Percentiles rank a stretch among this genome's conserved stretches.
phyloP scores from a whole-genome alignment of 2,888 invertebrate species.

The Acronicta alni region DNA sequence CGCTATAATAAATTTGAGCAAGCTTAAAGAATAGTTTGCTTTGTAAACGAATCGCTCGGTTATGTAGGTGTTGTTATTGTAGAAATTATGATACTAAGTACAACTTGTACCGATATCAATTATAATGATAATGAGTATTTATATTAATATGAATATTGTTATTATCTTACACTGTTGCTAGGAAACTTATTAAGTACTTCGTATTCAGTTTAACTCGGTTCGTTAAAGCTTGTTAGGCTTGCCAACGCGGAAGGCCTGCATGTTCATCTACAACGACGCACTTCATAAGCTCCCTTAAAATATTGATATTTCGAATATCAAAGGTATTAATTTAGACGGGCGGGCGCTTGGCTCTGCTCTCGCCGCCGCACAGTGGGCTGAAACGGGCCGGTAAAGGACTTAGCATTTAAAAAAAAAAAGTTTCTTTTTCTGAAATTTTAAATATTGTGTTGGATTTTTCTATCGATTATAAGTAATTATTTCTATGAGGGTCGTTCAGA shows the following conservation, averaged over 20 bases:
- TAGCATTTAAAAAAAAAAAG: no score
- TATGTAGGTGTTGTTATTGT: background rate
- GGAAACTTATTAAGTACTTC: conserved; percentile 34
- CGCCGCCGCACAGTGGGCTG: no score
- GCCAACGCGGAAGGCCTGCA: conserved; percentile 83
- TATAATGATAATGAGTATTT: conserved; percentile 1
- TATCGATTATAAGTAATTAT: no score
- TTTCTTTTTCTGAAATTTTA: no score
- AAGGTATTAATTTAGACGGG: conserved; percentile 86
- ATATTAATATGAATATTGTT: conserved; percentile 7
- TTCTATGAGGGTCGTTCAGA: no score
- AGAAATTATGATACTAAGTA: conserved; percentile 4
- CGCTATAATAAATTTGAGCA: conserved; percentile 3
- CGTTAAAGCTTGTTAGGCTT: conserved; percentile 74
- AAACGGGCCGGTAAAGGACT: no score
- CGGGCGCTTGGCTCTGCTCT: conserved; percentile 75
- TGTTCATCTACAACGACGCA: conserved; percentile 75
- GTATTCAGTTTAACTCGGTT: conserved; percentile 69
- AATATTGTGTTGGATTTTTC: no score
- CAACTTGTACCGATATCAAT: conserved; percentile 1
- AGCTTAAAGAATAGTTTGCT: background rate
- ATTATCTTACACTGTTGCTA: conserved; percentile 39
- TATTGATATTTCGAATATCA: conserved; percentile 88
- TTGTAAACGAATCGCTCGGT: background rate
- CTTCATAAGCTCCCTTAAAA: conserved; percentile 85